A percentile compares a stretch with the other conserved stretches of the same genome.
Evolutionary conservation across 2,888 invertebrate genomes (phyloP).

Genomic region (Philaethria dido): DNA sequence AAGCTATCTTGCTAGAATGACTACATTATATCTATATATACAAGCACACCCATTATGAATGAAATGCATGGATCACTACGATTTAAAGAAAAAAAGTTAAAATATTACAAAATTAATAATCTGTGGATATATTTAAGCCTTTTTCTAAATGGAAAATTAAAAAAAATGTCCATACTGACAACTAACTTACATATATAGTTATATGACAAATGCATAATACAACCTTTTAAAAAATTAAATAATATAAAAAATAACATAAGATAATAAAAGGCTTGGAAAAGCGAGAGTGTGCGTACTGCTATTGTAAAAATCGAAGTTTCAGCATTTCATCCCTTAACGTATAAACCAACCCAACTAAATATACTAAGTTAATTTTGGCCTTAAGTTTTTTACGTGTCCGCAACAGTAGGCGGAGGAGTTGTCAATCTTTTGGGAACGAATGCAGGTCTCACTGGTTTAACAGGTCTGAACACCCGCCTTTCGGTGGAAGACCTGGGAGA

Average conservation of each 20-base stretch:
- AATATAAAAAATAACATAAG: background rate
- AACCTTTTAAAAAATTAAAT: conserved; percentile 3
- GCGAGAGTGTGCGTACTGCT: background rate
- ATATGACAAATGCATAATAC: conserved; percentile 14
- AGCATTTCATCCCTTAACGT: conserved; percentile 41
- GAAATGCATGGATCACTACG: conserved; percentile 39
- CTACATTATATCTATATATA: conserved; percentile 68
- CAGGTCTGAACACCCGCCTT: conserved; percentile 67
- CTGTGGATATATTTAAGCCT: background rate
- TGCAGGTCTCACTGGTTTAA: conserved; percentile 71
- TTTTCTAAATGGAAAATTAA: background rate
- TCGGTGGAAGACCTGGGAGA: conserved; percentile 69
- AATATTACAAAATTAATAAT: background rate
- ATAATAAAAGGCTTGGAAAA: background rate
- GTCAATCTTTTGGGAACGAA: conserved; percentile 71
- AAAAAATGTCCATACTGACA: background rate
- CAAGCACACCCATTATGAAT: conserved; percentile 44
- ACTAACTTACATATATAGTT: conserved; percentile 1
- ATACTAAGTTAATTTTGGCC: conserved; percentile 41
- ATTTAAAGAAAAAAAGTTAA: background rate
- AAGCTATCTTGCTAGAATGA: conserved; percentile 80
- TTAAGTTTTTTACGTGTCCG: conserved; percentile 33
- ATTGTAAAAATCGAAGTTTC: conserved; percentile 40
- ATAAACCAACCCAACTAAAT: conserved; percentile 47
- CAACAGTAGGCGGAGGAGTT: conserved; percentile 55